A percentile compares a stretch with the other conserved stretches of the same genome.
phyloP scores from a whole-genome alignment of 2,888 invertebrate genomes.

The Microplitis manilae region DNA sequence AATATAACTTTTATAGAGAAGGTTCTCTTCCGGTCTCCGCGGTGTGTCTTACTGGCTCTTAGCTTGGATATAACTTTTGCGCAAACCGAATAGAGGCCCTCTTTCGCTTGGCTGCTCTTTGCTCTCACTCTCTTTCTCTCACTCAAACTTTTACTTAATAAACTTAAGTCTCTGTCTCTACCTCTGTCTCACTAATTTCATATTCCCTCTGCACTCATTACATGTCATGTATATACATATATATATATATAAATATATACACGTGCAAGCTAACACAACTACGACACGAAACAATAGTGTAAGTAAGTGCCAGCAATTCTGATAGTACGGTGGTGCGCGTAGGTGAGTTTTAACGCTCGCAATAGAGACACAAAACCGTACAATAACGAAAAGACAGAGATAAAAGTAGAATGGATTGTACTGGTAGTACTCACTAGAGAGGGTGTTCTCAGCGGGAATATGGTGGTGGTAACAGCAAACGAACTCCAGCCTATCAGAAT shows the following conservation, averaged over 20 bases:
- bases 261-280: too few species aligned
- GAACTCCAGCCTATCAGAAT: conserved; percentile 33
- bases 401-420: conserved; percentile 10
- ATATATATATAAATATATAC: too few species aligned
- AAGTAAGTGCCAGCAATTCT: not conserved
- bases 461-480: conserved; percentile 39
- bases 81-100: conserved; percentile 59
- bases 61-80: conserved; percentile 66
- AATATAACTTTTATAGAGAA: conserved; percentile 50
- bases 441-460: not conserved
- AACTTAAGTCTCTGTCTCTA: not conserved
- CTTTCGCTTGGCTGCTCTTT: conserved; percentile 38
- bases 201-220: conserved; percentile 5
- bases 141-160: conserved; percentile 58
- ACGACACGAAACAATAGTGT: not conserved
- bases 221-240: too few species aligned
- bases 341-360: conserved; percentile 23
- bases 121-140: conserved; percentile 39
- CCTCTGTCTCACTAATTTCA: not conserved
- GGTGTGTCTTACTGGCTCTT: conserved; percentile 59
- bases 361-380: conserved; percentile 15
- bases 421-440: not conserved
- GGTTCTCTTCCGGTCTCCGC: conserved; percentile 66
- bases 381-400: conserved; percentile 1
- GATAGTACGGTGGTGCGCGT: conserved; percentile 7